Evolutionary conservation across 2,888 invertebrate genomes (phyloP).

Genomic region (Adelphocoris suturalis): DNA sequence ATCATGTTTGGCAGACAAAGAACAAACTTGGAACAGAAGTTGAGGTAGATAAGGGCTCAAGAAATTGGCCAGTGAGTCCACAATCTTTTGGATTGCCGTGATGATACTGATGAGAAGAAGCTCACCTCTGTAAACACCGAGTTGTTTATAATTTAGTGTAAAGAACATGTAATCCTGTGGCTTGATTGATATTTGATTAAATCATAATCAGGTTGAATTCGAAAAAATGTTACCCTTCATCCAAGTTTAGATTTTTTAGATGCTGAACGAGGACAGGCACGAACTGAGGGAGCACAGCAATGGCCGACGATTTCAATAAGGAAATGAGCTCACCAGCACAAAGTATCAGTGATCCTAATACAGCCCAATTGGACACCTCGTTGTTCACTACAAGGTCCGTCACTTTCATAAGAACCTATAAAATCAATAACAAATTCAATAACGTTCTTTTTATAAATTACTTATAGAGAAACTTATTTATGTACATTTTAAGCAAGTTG

Average conservation of each 20-base stretch:
- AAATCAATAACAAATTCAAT: neutral
- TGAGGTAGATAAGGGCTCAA: slow-evolving; percentile 91
- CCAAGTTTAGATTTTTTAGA: slow-evolving; percentile 55
- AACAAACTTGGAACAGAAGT: slow-evolving; percentile 84
- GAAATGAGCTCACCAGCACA: slow-evolving; percentile 89
- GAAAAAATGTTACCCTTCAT: slow-evolving; percentile 69
- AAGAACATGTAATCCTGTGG: too few species aligned
- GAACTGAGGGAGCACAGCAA: slow-evolving; percentile 87
- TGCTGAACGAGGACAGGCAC: slow-evolving; percentile 82
- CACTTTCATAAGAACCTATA: slow-evolving; percentile 83
- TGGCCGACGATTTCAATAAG: slow-evolving; percentile 87
- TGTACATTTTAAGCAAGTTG: too few species aligned
- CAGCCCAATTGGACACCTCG: slow-evolving; percentile 78
- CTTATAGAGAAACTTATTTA: too few species aligned
- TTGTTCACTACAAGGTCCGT: slow-evolving; percentile 82
- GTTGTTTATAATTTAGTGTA: neutral
- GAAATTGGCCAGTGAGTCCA: slow-evolving; percentile 90
- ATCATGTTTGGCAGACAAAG: slow-evolving; percentile 78
- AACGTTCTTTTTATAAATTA: too few species aligned
- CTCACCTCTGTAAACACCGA: slow-evolving; percentile 79
- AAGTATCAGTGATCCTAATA: slow-evolving; percentile 86
- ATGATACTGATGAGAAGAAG: slow-evolving; percentile 86
- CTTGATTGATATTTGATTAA: too few species aligned
- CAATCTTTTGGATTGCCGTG: slow-evolving; percentile 89
- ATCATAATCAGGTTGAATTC: neutral